Evolutionary conservation across 2,797 vertebrate genomes (phyloP).

Genomic region (Hippopotamyrus pictus): DNA sequence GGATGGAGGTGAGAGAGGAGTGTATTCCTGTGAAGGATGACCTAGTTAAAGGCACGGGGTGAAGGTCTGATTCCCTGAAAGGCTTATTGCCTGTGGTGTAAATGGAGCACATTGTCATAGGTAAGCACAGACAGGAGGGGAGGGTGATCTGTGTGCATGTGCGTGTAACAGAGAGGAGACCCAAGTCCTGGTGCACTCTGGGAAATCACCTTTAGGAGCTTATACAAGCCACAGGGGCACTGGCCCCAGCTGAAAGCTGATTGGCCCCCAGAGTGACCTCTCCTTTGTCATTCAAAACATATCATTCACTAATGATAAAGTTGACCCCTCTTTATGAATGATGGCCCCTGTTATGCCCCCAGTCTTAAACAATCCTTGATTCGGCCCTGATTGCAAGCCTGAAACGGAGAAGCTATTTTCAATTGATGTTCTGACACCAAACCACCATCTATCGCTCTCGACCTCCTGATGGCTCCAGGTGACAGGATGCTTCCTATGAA

Average conservation of each 20-base stretch:
- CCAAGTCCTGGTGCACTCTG: neutral
- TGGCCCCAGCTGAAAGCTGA: neutral
- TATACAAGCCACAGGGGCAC: neutral
- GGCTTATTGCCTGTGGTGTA: conserved; percentile 42
- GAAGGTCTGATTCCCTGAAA: conserved; percentile 53
- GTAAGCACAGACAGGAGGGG: conserved; percentile 30
- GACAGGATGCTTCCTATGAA: neutral
- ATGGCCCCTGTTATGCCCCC: neutral
- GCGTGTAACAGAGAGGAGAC: neutral
- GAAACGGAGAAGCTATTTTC: neutral
- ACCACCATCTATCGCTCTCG: neutral
- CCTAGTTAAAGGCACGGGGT: conserved; percentile 57
- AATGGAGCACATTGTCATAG: conserved; percentile 37
- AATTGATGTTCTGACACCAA: neutral
- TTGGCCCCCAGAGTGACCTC: neutral
- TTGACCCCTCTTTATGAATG: neutral
- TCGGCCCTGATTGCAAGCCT: neutral
- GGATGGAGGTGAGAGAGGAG: conserved; percentile 18
- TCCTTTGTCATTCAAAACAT: neutral
- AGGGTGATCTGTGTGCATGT: conserved; percentile 2
- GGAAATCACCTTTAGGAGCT: neutral
- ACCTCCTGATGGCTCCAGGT: neutral
- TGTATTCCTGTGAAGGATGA: conserved; percentile 44
- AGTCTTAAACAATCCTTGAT: neutral
- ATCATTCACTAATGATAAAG: neutral